Evolutionary conservation across 2,113 vertebrate genomes (phyloP).

Genomic region (Mixornis gularis): DNA sequence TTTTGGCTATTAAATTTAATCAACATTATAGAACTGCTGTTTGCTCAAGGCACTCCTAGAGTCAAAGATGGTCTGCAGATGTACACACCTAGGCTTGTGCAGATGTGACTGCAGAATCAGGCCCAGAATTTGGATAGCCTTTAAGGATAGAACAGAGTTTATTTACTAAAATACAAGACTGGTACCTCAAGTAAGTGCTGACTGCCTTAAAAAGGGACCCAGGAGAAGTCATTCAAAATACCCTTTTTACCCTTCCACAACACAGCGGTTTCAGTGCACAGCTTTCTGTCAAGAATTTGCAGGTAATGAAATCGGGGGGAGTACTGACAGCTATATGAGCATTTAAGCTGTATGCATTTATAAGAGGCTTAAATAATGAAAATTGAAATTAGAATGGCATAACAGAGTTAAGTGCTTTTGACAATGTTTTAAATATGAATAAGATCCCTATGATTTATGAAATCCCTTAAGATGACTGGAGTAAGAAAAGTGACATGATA

Average conservation of each 20-base stretch:
- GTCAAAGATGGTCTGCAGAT: not conserved
- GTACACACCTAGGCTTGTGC: not conserved
- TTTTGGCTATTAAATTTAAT: conserved; percentile 42
- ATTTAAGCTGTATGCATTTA: not conserved
- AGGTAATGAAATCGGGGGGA: conserved; percentile 2
- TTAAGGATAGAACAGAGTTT: not conserved
- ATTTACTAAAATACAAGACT: not conserved
- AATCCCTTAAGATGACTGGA: not conserved
- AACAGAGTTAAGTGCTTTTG: not conserved
- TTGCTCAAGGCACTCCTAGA: not conserved
- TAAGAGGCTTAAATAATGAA: conserved; percentile 11
- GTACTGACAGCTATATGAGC: conserved; percentile 31
- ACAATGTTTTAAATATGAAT: not conserved
- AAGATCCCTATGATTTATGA: not conserved
- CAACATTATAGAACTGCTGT: not conserved
- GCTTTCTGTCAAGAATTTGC: not conserved
- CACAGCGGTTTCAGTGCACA: not conserved
- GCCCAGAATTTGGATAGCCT: not conserved
- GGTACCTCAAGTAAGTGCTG: not conserved
- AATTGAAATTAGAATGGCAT: not conserved
- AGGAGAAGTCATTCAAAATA: not conserved
- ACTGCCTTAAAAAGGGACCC: not conserved
- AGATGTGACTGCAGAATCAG: not conserved
- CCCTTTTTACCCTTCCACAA: not conserved
- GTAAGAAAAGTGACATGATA: conserved; percentile 11